These are phyloP conservation scores for Muschampia plurimacula DNA, from an alignment of 2,888 invertebrate genomes.

Conservation along the genomic window DNA sequence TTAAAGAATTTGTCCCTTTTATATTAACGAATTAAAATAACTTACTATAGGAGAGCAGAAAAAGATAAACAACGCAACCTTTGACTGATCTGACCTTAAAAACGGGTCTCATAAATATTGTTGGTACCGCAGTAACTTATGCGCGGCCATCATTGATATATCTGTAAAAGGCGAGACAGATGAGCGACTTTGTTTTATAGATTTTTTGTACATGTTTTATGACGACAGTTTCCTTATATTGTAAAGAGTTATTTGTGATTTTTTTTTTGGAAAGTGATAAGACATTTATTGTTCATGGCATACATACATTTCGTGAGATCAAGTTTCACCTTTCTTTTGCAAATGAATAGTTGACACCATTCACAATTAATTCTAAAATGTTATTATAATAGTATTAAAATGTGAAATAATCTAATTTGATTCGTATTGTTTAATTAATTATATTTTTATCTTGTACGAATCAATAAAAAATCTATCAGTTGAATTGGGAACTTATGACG, in stretches of 20 bases:
- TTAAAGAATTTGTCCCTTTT: not conserved
- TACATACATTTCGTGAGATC: not conserved
- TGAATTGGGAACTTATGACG: no score
- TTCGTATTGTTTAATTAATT: no score
- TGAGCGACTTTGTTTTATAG: conserved; percentile 31
- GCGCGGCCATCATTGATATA: conserved; percentile 22
- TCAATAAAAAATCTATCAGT: no score
- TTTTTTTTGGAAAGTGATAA: not conserved
- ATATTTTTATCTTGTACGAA: no score
- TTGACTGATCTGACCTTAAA: conserved; percentile 42
- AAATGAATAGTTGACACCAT: no score
- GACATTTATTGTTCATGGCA: not conserved
- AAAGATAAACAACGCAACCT: conserved; percentile 25
- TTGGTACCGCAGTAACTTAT: conserved; percentile 25
- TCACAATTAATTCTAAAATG: no score
- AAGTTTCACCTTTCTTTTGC: no score
- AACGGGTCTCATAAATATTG: conserved; percentile 38
- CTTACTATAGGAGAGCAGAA: not conserved
- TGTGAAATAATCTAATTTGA: no score
- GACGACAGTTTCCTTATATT: not conserved
- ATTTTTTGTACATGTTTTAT: conserved; percentile 26
- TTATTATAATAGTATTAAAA: no score
- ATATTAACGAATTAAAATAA: not conserved
- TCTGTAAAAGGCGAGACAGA: conserved; percentile 27
- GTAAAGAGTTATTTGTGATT: not conserved